Base-by-base conservation (phyloP, 2,113 vertebrate genomes). In the Opisthocomus hoazin region DNA sequence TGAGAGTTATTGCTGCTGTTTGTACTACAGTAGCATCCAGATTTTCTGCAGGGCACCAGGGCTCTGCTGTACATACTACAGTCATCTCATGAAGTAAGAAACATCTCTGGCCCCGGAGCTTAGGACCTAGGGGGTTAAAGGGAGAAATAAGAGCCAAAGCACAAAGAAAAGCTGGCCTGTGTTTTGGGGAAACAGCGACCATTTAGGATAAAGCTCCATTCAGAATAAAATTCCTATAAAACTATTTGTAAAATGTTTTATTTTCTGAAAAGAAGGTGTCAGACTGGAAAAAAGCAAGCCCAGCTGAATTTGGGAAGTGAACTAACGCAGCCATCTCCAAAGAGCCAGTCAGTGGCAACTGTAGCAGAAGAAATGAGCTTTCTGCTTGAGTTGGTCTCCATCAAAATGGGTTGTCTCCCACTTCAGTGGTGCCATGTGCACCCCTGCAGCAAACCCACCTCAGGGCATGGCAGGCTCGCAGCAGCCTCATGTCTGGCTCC, bases 391-490 rank as follows among this genome's bases (percentile, higher is more conserved):
- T 2, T 60, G 34, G 1, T 64, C 22, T 74, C 45, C 34, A 34
- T 39, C 43, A 36, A 24, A 46, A 30, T 8, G 36, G 12, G 32
- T 36, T 46, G 23, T 7, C 45, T 43, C 10, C 6, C 12, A 22
- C 14, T 48, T 37, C 13, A 37, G 19, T 4, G 24, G 21, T 12
- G 29, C n/a, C 43, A 46, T 9, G 15, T 12, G 51, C 39, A 43
- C 20, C 12, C 36, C 51, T 45, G 70, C 10, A 32, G 24, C n/a
- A 66, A 90, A 63, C 10, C 29, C 12, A 11, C 17, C 6, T 10
- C 39, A 30, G 64, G 45, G 34, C 53, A 86, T 0, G 1, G 36
- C n/a, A 30, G 32, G 32, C 27, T 51, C 0, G 0, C 32, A 73
- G 48, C 48, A 89, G 36, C 22, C 69, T 43, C 4, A 1, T 18